A percentile compares a stretch with the other conserved stretches of the same genome.
These are phyloP conservation scores for Drosophila mayri DNA, from an alignment of 1,140 invertebrate genomes.

Conservation along the genomic window DNA sequence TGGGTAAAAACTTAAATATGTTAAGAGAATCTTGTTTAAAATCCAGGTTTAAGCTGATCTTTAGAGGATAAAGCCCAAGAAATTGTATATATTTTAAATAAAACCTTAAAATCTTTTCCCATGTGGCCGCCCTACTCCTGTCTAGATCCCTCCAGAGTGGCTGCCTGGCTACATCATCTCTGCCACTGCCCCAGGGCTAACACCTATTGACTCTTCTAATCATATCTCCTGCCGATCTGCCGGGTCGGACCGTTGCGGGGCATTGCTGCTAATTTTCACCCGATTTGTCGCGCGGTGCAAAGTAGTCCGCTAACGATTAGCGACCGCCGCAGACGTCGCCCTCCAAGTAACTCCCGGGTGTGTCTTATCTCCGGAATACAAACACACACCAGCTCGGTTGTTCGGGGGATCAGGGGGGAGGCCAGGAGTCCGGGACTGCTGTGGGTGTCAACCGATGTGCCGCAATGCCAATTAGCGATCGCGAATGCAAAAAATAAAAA, in stretches of 20 bases:
- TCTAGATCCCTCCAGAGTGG: not conserved
- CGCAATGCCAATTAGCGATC: conserved; percentile 46
- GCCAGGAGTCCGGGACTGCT: conserved; percentile 7
- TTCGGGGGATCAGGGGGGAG: conserved; percentile 12
- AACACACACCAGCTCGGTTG: not conserved
- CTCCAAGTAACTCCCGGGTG: conserved; percentile 15
- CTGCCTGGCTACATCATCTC: conserved; percentile 40
- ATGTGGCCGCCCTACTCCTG: not conserved
- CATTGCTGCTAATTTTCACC: conserved; percentile 36
- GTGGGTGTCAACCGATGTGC: conserved; percentile 44
- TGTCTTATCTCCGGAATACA: conserved; percentile 44
- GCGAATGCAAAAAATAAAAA: conserved; percentile 28
- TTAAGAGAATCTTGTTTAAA: not conserved
- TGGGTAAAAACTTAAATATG: not conserved
- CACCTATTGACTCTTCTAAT: conserved; percentile 78
- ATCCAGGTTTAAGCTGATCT: not conserved
- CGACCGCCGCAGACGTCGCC: conserved; percentile 33
- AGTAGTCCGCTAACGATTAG: conserved; percentile 58
- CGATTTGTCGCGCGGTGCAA: conserved; percentile 45
- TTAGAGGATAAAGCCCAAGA: not conserved
- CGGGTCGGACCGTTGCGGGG: conserved; percentile 28
- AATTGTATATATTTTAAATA: no score
- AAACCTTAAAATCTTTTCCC: no score
- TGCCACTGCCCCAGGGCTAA: conserved; percentile 21
- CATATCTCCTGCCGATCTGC: conserved; percentile 63